Evolutionary conservation across 2,888 invertebrate genomes (phyloP), one percentile per base, ranked within the genome.

Genomic region (Periphyllus acericola): DNA sequence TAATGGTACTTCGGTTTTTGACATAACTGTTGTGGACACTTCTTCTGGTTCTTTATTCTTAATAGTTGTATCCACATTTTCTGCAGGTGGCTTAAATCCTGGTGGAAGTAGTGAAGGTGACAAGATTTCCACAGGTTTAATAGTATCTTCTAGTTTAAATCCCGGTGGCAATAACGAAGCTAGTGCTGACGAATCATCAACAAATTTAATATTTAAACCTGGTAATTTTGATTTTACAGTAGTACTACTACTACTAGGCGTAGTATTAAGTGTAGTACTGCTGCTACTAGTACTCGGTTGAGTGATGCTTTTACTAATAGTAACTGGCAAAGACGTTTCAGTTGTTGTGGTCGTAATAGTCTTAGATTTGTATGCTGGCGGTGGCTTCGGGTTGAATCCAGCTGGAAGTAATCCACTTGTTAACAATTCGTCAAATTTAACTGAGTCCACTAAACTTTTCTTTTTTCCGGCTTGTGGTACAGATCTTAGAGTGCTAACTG

Each of bases 81-180:
- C 81, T 25, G 34, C 21, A 11, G 74, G 74, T 46, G 46, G n/a
- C 78, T 89, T 78, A 55, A 86, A 72, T 87, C 90, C 89, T 90
- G 90, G 89, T 93, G 94, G 90, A 92, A 94, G 55, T 93, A 94
- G 71, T 94, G 93, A 19, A 71, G 89, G 84, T 34, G 89, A 89
- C 32, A 89, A 89, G 6, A 89, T 88, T 83, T 90, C 89, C 8
- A 90, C 88, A 92, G 92, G 84, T 52, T 85, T 85, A 8, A 85
- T 85, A 32, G 83, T n/a, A 92, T 91, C 89, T 68, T 89, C 89
- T 74, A 88, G 66, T 82, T 94, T 94, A 90, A 92, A 95, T 80
- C 93, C 94, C 90, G 94, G 94, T 1, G 95, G 95, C 89, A 95
- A 91, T n/a, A 95, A 91, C 88, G 93, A 92, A 19, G 93, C 92